Evolutionary conservation across 2,113 vertebrate species (phyloP).

Genomic region (Erinaceus europaeus): DNA sequence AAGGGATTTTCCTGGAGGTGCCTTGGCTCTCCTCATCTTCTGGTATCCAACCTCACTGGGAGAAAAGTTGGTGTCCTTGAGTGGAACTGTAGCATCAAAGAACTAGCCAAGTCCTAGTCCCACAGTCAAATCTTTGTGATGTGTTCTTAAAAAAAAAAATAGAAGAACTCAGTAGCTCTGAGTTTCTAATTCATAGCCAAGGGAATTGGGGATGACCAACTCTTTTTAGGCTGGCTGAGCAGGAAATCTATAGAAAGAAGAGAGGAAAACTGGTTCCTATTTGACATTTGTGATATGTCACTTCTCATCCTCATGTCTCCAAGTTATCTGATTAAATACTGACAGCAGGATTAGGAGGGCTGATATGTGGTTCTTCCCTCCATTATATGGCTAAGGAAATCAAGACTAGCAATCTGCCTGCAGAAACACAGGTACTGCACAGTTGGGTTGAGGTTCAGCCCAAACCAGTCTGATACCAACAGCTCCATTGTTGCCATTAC

Average conservation of each 20-base stretch:
- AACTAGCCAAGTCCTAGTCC: background rate
- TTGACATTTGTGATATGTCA: background rate
- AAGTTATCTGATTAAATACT: background rate
- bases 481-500: no score
- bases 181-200: background rate
- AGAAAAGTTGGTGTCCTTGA: background rate
- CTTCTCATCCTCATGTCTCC: background rate
- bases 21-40: background rate
- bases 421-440: background rate
- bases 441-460: background rate
- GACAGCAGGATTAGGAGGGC: background rate
- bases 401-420: background rate
- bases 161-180: background rate
- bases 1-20: background rate
- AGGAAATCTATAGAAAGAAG: background rate
- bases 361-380: background rate
- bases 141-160: background rate
- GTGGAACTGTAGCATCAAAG: accelerated
- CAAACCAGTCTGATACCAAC: background rate
- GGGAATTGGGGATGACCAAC: background rate
- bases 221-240: background rate
- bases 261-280: no score
- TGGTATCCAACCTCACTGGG: accelerated
- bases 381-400: background rate
- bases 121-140: background rate